Evolutionary conservation across 2,888 invertebrate species (phyloP), one percentile per base, ranked within the genome.

Genomic region (Pammene aurita): DNA sequence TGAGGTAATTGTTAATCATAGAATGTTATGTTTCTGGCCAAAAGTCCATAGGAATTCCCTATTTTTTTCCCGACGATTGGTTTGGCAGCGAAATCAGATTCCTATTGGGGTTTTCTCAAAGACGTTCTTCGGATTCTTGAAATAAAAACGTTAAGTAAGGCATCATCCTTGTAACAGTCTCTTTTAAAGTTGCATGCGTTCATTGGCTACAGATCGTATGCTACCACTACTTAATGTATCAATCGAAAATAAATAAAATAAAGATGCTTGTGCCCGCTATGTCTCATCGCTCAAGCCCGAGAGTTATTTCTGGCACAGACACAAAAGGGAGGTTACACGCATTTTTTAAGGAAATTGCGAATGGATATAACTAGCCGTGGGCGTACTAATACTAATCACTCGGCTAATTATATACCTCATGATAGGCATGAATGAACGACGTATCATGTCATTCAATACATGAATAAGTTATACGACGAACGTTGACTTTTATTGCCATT

Each of bases 311-410:
- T 76, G 77, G 71, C 76, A 80, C 80, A 78, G 78, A 68, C 69
- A 81, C 77, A 81, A 84, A 82, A 81, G 77, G 79, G 78, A 79
- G 78, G 80, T 79, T 79, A 78, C 67, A 52, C 73, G 75, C 75
- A 72, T 76, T 79, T 83, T 82, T 83, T 79, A 77, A 81, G 78
- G 78, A 80, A 84, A 84, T 80, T 78, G 78, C 74, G 70, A 75
- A 75, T 72, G 70, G 54, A 74, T 74, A 68, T 72, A 74, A 78
- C 79, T 77, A 77, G 72, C 65, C 14, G 80, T 78, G 76, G 81
- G 80, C 74, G 80, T 74, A 50, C 71, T 78, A 79, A 78, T 74
- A 50, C 71, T 78, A 79, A 78, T 81, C 73, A 76, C 76, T 77
- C 66, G 68, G 72, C 65, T 61, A 66, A 61, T 71, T 72, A 75